Percentiles rank a stretch among this genome's conserved stretches.
These are phyloP conservation scores for Leptinotarsa undecemlineata DNA, from an alignment of 1,140 invertebrate genomes.

Conservation along the genomic window DNA sequence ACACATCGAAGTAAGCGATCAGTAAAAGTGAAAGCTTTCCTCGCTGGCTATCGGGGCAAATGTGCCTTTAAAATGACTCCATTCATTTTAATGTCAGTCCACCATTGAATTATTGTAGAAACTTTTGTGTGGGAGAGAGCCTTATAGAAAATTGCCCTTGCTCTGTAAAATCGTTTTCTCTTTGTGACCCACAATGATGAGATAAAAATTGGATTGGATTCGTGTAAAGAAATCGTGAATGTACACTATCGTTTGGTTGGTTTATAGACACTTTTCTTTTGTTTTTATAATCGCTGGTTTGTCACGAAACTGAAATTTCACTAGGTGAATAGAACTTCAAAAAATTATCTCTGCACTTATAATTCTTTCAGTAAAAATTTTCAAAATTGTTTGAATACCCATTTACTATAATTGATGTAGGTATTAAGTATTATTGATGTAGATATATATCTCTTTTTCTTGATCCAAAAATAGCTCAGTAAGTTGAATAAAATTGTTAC, in stretches of 20 bases:
- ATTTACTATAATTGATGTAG: too few species aligned
- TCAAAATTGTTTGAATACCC: too few species aligned
- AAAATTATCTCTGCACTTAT: too few species aligned
- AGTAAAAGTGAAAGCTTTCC: constrained; percentile 25
- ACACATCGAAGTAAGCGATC: constrained; percentile 11
- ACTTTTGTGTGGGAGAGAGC: constrained; percentile 19
- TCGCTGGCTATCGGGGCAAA: neutral
- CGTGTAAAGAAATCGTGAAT: neutral
- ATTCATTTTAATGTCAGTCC: constrained; percentile 5
- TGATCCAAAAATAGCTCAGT: too few species aligned
- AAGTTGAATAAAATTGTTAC: too few species aligned
- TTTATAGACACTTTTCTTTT: neutral
- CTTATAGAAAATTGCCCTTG: constrained; percentile 16
- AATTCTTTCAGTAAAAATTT: too few species aligned
- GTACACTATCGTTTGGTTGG: neutral
- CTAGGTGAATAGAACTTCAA: too few species aligned
- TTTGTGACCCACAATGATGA: constrained; percentile 17
- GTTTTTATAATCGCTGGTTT: neutral
- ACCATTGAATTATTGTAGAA: constrained; percentile 19
- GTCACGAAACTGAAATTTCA: too few species aligned
- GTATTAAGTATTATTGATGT: too few species aligned
- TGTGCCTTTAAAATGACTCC: neutral
- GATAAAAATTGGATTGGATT: neutral
- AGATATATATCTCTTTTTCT: too few species aligned
- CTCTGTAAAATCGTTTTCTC: constrained; percentile 8